Evolutionary conservation across 1,140 invertebrate species (phyloP), one percentile per base, ranked within the genome.

Genomic region (Bombus waltoni): DNA sequence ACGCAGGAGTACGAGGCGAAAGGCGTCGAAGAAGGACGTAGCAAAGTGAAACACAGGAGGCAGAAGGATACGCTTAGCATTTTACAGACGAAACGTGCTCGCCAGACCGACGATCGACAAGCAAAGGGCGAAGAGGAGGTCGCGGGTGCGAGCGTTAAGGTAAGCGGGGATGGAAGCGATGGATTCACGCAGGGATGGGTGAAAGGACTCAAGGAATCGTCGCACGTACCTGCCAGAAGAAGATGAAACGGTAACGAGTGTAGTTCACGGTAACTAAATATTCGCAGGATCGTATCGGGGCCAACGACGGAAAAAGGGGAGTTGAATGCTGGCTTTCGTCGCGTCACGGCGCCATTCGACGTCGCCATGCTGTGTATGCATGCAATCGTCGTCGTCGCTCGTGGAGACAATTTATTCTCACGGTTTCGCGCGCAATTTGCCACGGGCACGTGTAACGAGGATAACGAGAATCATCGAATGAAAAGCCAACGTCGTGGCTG

Each of bases 401-500:
- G 81, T 65, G 85, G 78, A 89, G 88, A 90, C 89, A 90, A 90
- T 90, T 90, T 90, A 90, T 90, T 89, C 86, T 89, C 88, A 90
- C 85, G 85, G 86, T 89, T 89, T 89, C 89, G 88, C 88, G 88
- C 81, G 79, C 86, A 90, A 90, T 90, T 90, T 89, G 81, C 82
- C 79, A 44, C 70, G 81, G 81, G 66, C 71, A 76, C 85, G 86
- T 81, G 88, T 87, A 89, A 90, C 89, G 88, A 89, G 85, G 85
- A 62, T 90, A 90, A 90, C 89, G 88, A 90, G 88, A 85, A 90
- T 89, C 89, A 89, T 90, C 86, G 89, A 90, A 89, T 87, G 88
- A 89, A 76, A 90, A 74, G 81, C 81, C 85, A 81, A 77, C 85
- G 89, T 89, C 88, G 88, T 81, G 68, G 72, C 88, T 86, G 77